Percentiles rank a stretch among this genome's conserved stretches.
phyloP scores from a whole-genome alignment of 2,113 vertebrate species.

The Platanista minor region DNA sequence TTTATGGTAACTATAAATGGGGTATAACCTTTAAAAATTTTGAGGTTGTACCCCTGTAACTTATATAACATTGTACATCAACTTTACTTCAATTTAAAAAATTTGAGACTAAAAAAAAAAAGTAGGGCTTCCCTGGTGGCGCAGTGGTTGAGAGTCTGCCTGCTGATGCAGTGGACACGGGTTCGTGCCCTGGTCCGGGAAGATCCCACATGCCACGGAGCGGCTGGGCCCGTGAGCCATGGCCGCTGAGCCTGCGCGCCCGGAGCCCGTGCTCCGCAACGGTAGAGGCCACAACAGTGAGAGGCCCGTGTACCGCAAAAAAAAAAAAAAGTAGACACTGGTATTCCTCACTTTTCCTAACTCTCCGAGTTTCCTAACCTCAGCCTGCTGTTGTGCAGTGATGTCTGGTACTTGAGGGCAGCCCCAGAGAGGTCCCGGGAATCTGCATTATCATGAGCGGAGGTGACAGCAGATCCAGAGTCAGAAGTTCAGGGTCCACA shows the following conservation, averaged over 20 bases:
- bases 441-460: fast-evolving
- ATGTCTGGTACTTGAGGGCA: neutral
- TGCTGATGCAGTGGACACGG: too few species aligned
- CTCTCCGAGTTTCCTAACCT: neutral
- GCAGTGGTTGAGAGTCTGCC: too few species aligned
- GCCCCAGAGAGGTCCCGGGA: neutral
- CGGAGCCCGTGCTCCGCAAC: too few species aligned
- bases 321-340: neutral
- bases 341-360: neutral
- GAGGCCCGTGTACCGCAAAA: neutral
- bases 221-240: too few species aligned
- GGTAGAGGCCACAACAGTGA: too few species aligned
- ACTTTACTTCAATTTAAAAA: neutral
- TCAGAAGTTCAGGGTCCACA: neutral
- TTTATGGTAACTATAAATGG: neutral
- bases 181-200: too few species aligned
- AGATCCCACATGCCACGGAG: too few species aligned
- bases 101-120: neutral
- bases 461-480: neutral
- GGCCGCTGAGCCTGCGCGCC: too few species aligned
- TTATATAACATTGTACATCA: neutral
- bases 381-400: neutral
- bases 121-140: too few species aligned
- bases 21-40: neutral
- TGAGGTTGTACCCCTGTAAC: neutral